phyloP scores from a whole-genome alignment of 2,888 invertebrate genomes.

The Andrena praecox region DNA sequence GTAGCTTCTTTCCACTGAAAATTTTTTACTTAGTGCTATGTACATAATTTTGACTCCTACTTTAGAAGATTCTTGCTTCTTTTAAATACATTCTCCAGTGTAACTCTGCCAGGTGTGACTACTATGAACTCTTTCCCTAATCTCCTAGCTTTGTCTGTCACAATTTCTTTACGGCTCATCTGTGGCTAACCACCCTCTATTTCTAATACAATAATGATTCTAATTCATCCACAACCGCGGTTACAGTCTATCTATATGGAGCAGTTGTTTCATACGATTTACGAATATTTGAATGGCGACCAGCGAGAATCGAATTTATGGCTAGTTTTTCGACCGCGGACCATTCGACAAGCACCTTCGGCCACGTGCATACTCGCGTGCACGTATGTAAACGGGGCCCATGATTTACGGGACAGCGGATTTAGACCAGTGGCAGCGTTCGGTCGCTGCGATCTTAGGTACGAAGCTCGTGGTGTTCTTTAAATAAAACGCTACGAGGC shows the following conservation, averaged over 20 bases:
- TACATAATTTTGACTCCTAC: no score
- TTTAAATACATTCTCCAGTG: no score
- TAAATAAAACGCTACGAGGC: conserved; percentile 60
- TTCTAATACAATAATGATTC: background rate
- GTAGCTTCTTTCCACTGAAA: no score
- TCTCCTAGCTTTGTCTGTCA: no score
- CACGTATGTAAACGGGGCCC: conserved; percentile 51
- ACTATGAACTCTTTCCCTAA: no score
- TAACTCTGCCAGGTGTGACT: no score
- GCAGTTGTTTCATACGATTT: background rate
- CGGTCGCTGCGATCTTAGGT: conserved; percentile 33
- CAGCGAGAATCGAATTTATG: background rate
- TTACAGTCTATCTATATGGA: background rate
- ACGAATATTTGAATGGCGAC: background rate
- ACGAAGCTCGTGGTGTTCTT: conserved; percentile 43
- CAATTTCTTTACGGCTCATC: background rate
- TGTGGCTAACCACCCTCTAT: background rate
- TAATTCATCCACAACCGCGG: background rate
- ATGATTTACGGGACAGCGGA: conserved; percentile 69
- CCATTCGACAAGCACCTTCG: conserved; percentile 44
- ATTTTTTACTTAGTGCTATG: no score
- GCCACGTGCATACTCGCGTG: conserved; percentile 47
- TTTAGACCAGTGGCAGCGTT: conserved; percentile 64
- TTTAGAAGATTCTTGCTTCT: no score
- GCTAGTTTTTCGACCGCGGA: conserved; percentile 17